phyloP scores from a whole-genome alignment of 1,140 invertebrate species.

The Nasonia giraulti region DNA sequence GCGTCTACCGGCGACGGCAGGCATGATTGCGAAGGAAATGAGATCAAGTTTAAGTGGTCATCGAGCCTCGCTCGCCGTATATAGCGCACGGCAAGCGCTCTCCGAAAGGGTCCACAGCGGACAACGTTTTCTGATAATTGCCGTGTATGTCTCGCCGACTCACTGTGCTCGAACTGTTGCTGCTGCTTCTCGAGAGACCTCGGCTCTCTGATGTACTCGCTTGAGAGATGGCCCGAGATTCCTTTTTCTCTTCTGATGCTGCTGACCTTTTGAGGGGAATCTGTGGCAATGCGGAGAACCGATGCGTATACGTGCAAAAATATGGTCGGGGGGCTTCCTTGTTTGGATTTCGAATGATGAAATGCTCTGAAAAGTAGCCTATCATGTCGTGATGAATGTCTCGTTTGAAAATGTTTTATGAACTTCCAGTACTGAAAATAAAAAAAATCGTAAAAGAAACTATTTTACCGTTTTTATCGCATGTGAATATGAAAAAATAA shows the following conservation, averaged over 20 bases:
- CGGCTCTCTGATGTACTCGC: background rate
- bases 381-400: background rate
- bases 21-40: constrained; percentile 66
- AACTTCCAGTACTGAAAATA: background rate
- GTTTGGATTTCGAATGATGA: background rate
- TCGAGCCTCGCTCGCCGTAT: constrained; percentile 16
- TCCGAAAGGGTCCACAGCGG: constrained; percentile 42
- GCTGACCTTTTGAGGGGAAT: background rate
- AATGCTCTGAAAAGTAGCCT: background rate
- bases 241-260: background rate
- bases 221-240: background rate
- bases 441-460: background rate
- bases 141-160: background rate
- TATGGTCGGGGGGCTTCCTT: background rate
- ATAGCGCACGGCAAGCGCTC: constrained; percentile 51
- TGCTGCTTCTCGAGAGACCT: background rate
- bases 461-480: background rate
- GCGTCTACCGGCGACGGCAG: constrained; percentile 18
- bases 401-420: background rate
- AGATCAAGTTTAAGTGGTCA: constrained; percentile 67
- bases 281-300: background rate
- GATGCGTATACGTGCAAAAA: background rate
- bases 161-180: background rate
- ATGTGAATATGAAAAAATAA: background rate
- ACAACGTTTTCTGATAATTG: constrained; percentile 32